Evolutionary conservation across 2,113 vertebrate species (phyloP), one percentile per base, ranked within the genome.

Genomic region (Xiphophorus maculatus): DNA sequence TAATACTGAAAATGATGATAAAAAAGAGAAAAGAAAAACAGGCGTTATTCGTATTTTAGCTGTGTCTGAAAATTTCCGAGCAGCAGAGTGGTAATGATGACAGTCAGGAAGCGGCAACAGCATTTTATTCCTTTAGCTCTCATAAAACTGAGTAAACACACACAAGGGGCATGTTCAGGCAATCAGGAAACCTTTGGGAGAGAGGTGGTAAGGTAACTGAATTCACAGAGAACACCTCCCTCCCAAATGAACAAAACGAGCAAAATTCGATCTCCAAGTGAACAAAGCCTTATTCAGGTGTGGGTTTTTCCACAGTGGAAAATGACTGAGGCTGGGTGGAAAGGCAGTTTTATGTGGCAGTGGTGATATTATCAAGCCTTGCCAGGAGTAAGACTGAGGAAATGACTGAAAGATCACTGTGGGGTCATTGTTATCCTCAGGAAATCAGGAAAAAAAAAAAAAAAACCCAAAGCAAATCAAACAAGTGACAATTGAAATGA

Each of bases 221-320:
- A 87, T 87, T 88, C 83, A 84, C 85, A 65, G 85, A 88, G 79
- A 87, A 83, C 79, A 54, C 44, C 65, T 44, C 40, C 54, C 27
- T 33, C 33, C 69, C 40, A 73, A 77, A 44, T 25, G 32, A 64
- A 79, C 71, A 48, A 66, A 67, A 82, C 28, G 32, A 64, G 84
- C 29, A 73, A 83, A 83, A 92, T 83, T 25, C 69, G 86, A 88
- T 88, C 84, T 82, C 66, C 48, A 13, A 15, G 58, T 77, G 76
- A 89, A 87, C 90, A 90, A 90, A 87, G 86, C 44, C 68, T 1
- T 51, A 76, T 84, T 86, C 87, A 84, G 77, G 42, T 19, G 27
- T 66, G 77, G 81, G 76, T 70, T 79, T 89, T 89, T 89, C 88
- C 90, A 88, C 86, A 63, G 81, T 75, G 84, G 88, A 92, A 90